phyloP scores from a whole-genome alignment of 2,113 vertebrate species.

The Polypterus senegalus region DNA sequence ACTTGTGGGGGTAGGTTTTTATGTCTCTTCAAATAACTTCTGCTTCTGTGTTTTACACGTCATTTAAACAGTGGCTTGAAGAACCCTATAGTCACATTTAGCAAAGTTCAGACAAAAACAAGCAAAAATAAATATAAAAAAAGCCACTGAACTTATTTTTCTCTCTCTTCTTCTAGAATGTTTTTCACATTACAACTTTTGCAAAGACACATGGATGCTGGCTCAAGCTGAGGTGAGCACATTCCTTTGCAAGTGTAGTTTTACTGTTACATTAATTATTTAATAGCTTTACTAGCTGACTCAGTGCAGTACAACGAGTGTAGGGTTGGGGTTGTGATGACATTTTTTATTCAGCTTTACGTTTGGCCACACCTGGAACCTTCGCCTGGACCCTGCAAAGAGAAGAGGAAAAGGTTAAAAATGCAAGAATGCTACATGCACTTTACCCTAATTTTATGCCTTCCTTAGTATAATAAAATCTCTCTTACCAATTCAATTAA shows the following conservation, averaged over 20 bases:
- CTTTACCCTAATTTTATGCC: too few species aligned
- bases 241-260: slow-evolving; percentile 36
- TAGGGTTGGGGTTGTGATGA: background rate
- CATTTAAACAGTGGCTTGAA: too few species aligned
- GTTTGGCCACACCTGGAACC: slow-evolving; percentile 63
- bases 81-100: too few species aligned
- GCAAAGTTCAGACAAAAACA: too few species aligned
- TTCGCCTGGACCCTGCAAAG: slow-evolving; percentile 70
- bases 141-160: too few species aligned
- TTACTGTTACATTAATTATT: slow-evolving; percentile 44
- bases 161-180: too few species aligned
- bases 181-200: background rate
- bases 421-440: background rate
- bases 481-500: too few species aligned
- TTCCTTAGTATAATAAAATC: too few species aligned
- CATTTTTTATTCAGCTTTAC: slow-evolving; percentile 65
- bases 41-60: too few species aligned
- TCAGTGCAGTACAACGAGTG: slow-evolving; percentile 39
- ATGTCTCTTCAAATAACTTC: too few species aligned
- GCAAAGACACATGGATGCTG: background rate
- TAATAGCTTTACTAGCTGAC: slow-evolving; percentile 49
- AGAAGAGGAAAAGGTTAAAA: slow-evolving; percentile 1
- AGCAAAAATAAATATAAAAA: too few species aligned
- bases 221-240: slow-evolving; percentile 12
- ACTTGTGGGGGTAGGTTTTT: too few species aligned